These are phyloP conservation scores for cat (Felis catus) DNA, from an alignment of 2,113 vertebrate genomes.

Conservation along the genomic window F.catus_Fca126_mat1.0 CM031419.1:152604001-152604500, in stretches of 20 bases:
- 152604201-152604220: too few relatives aligned
- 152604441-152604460: neutral
- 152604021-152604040: neutral
- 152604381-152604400: neutral
- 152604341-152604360: neutral
- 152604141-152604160: too few relatives aligned
- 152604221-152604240: too few relatives aligned
- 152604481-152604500: neutral
- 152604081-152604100: conserved; percentile 4
- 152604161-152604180: too few relatives aligned
- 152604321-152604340: neutral
- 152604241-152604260: too few relatives aligned
- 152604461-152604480: neutral
- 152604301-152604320: neutral
- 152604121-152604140: too few relatives aligned
- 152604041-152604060: neutral
- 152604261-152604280: too few relatives aligned
- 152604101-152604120: too few relatives aligned
- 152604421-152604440: neutral
- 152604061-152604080: neutral
- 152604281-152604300: too few relatives aligned
- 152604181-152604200: too few relatives aligned
- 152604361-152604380: neutral
- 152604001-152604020: neutral
- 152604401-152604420: neutral